These are phyloP conservation scores for Galeruca laticollis DNA, from an alignment of 2,888 invertebrate genomes.

Conservation along the genomic window DNA sequence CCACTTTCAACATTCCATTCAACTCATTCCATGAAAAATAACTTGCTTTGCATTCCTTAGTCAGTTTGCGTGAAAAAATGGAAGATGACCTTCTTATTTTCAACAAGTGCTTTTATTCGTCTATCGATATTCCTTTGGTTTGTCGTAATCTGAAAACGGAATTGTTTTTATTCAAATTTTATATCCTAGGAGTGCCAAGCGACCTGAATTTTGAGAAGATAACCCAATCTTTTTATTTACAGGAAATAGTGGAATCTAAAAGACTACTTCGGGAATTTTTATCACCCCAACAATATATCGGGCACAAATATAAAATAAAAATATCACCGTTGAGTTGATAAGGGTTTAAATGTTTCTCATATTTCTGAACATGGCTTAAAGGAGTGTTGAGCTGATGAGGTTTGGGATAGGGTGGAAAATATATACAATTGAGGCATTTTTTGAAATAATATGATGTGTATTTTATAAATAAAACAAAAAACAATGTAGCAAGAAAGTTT, in stretches of 20 bases:
- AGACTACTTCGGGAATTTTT: not conserved
- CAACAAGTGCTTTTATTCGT: constrained; percentile 33
- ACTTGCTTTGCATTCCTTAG: not conserved
- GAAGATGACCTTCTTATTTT: constrained; percentile 4
- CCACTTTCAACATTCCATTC: not conserved
- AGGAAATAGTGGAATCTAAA: not conserved
- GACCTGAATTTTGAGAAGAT: not conserved
- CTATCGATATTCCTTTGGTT: constrained; percentile 25
- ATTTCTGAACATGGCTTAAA: not conserved
- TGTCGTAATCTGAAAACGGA: constrained; percentile 27
- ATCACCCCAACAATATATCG: not conserved
- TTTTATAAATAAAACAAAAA: too few relatives aligned
- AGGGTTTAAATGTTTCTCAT: not conserved
- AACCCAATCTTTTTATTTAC: not conserved
- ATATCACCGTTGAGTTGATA: not conserved
- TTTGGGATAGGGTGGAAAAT: too few relatives aligned
- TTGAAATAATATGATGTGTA: too few relatives aligned
- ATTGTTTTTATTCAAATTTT: constrained; percentile 37
- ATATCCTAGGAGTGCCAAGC: not conserved
- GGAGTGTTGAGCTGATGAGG: not conserved
- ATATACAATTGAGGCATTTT: too few relatives aligned
- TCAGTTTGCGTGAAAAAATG: not conserved
- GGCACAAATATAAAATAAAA: not conserved
- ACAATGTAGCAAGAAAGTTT: too few relatives aligned
- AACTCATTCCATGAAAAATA: not conserved